phyloP scores from a whole-genome alignment of 2,888 invertebrate species.

The Drosophila vallismaia region DNA sequence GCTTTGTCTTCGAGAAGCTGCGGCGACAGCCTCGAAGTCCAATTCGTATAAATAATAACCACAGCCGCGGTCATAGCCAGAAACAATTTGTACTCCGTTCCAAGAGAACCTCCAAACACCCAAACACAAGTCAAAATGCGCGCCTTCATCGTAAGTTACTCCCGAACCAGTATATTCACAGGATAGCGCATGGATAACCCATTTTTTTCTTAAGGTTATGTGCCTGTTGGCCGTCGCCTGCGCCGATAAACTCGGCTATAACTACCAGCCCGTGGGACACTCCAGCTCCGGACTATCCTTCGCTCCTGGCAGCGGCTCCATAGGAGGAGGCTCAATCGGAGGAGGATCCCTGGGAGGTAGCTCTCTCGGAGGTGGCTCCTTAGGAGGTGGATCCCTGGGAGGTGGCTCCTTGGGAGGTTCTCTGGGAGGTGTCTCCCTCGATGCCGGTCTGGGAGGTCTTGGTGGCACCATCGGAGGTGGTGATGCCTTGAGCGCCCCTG shows the following conservation, averaged over 20 bases:
- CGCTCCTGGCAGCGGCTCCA: constrained; percentile 56
- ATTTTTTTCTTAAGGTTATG: constrained; percentile 56
- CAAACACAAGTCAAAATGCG: constrained; percentile 61
- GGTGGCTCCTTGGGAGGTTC: constrained; percentile 5
- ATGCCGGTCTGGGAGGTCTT: constrained; percentile 20
- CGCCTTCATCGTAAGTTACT: constrained; percentile 67
- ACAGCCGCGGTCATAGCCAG: constrained; percentile 48
- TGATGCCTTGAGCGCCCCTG: constrained; percentile 50
- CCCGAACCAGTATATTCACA: not conserved
- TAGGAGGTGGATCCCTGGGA: constrained; percentile 31
- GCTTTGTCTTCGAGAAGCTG: constrained; percentile 68
- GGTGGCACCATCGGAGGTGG: constrained; percentile 29
- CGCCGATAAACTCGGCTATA: constrained; percentile 79
- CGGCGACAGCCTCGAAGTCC: constrained; percentile 68
- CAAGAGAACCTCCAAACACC: constrained; percentile 57
- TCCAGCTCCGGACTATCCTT: constrained; percentile 72
- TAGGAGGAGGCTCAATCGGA: constrained; percentile 36
- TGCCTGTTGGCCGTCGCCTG: constrained; percentile 75
- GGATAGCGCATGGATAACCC: constrained; percentile 36
- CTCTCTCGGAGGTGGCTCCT: constrained; percentile 16
- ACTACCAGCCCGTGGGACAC: constrained; percentile 76
- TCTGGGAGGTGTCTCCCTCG: constrained; percentile 26
- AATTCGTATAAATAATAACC: constrained; percentile 72
- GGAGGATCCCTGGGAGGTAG: constrained; percentile 33
- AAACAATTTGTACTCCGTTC: constrained; percentile 64